These are phyloP conservation scores for Trialeurodes vaporariorum DNA, from an alignment of 1,140 invertebrate species.

Conservation along the genomic window DNA sequence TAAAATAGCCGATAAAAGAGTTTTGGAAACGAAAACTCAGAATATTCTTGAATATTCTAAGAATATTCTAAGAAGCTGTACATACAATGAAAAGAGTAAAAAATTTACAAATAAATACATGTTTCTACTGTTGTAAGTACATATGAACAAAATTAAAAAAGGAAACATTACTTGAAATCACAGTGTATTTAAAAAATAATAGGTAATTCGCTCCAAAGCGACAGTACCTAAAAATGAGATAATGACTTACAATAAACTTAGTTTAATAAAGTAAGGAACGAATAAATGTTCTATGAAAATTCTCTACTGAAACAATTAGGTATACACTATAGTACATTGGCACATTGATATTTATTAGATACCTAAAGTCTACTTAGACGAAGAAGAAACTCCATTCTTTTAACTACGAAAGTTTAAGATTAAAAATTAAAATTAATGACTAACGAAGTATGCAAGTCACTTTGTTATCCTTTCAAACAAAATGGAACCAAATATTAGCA, in stretches of 20 bases:
- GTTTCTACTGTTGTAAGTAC: not conserved
- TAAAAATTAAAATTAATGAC: constrained; percentile 1
- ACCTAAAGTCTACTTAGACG: not conserved
- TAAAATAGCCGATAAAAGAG: no score
- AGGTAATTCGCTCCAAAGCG: no score
- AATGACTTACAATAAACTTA: not conserved
- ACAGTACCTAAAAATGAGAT: constrained; percentile 1
- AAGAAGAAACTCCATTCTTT: not conserved
- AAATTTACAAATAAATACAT: not conserved
- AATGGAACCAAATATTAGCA: not conserved
- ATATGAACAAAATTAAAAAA: not conserved
- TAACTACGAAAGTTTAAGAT: not conserved
- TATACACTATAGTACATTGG: not conserved
- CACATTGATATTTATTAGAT: not conserved
- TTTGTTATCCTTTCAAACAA: not conserved
- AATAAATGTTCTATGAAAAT: not conserved
- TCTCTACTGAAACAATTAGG: not conserved
- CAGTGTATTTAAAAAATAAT: not conserved
- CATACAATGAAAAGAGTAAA: not conserved
- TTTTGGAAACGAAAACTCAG: no score
- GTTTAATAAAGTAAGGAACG: not conserved
- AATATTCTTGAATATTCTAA: not conserved
- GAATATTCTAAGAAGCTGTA: not conserved
- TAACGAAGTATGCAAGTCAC: not conserved
- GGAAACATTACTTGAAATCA: not conserved